Evolutionary conservation across 2,113 vertebrate genomes (phyloP).

Genomic region (pig (Sus scrofa)): DNA sequence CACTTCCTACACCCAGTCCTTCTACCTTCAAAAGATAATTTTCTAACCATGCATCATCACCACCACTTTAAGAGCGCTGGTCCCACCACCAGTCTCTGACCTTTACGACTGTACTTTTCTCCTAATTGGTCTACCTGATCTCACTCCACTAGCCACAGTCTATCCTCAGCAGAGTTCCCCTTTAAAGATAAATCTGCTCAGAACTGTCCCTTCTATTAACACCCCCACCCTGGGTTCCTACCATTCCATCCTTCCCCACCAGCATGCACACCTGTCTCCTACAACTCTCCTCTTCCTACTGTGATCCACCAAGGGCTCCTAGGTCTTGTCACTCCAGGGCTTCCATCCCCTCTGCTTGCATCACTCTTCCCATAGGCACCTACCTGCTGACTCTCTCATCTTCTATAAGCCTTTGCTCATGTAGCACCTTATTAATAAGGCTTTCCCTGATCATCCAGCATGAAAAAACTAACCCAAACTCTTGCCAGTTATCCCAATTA

Average conservation of each 20-base stretch:
- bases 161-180: neutral
- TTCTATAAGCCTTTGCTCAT: neutral
- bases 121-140: neutral
- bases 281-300: neutral
- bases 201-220: neutral
- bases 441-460: neutral
- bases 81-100: neutral
- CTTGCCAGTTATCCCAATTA: neutral
- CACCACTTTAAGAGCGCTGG: neutral
- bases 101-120: neutral
- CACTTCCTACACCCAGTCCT: neutral
- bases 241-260: neutral
- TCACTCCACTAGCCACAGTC: neutral
- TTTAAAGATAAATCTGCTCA: neutral
- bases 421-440: neutral
- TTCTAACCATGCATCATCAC: neutral
- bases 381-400: neutral
- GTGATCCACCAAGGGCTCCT: neutral
- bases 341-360: too few species aligned
- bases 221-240: neutral
- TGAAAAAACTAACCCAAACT: neutral
- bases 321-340: rapidly evolving
- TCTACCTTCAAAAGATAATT: neutral
- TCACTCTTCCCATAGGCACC: neutral
- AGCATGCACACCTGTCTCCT: neutral